Conservation (phyloP, 1,140 invertebrate species). For the Ceratina calcarata region DNA sequence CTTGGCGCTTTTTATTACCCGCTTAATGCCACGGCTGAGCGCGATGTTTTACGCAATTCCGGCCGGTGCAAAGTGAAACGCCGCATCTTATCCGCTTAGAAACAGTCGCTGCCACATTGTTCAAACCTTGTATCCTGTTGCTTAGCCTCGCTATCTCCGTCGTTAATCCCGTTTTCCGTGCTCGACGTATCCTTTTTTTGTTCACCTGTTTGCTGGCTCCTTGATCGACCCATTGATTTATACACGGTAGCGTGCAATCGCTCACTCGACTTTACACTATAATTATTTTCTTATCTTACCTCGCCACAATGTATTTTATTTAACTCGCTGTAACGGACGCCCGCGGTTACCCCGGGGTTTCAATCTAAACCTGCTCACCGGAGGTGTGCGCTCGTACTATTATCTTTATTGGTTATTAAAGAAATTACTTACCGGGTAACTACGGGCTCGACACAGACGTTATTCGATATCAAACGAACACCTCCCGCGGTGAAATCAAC, state of each 20-base stretch:
- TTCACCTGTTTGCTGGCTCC: not conserved
- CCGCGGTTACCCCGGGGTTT: not conserved
- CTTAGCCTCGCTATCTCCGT: not conserved
- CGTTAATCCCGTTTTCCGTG: too few species aligned
- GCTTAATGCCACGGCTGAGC: constrained; percentile 1
- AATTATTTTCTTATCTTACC: not conserved
- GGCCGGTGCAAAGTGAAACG: constrained; percentile 16
- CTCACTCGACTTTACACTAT: not conserved
- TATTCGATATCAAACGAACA: not conserved
- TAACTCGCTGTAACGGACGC: not conserved
- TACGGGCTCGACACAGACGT: not conserved
- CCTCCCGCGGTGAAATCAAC: constrained; percentile 35
- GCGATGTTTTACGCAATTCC: constrained; percentile 18
- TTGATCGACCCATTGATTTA: not conserved
- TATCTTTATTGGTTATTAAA: constrained; percentile 22
- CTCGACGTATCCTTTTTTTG: not conserved
- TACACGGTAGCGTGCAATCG: not conserved
- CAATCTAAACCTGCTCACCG: not conserved
- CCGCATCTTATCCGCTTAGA: constrained; percentile 21
- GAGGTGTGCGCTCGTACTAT: not conserved
- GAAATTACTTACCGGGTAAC: not conserved
- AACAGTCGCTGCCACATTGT: not conserved
- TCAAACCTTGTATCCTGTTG: not conserved
- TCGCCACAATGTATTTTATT: not conserved
- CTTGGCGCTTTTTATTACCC: constrained; percentile 14